Evolutionary conservation across 2,797 vertebrate species (phyloP), one percentile per base, ranked within the genome.

Genomic region (Micropoecilia bifurca): DNA sequence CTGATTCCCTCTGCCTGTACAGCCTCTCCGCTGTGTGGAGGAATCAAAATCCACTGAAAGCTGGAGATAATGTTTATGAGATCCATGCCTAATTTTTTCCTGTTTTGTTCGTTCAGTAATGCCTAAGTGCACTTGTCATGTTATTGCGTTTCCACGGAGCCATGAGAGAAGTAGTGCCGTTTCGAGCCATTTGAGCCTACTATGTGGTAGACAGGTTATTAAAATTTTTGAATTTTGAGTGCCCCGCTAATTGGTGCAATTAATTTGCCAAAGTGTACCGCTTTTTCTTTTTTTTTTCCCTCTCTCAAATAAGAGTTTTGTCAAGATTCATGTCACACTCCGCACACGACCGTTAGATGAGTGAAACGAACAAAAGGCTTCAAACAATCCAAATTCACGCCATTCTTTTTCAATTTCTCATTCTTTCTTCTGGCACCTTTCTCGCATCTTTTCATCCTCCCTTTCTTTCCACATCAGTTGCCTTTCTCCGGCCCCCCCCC

Each of bases 221-320:
- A 84, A 85, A 89, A 89, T 86, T 85, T 85, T 89, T 71, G 75
- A 88, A 88, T 86, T 89, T 81, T 85, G 85, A 94, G 85, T 89
- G 81, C 84, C 80, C 83, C 59, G 12, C 85, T 93, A 92, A 93
- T 92, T 91, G 89, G 85, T 88, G 83, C 85, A 92, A 92, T 93
- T 92, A 93, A 87, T 90, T 93, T 92, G 89, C 86, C 85, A 91
- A 80, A 89, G 59, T 69, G 82, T 76, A 87, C 77, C 77, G 28
- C 53, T 75, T 63, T 85, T 86, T 82, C 45, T 46, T 13, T 76
- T 85, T 87, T 82, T 57, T 50, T 22, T 22, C 0, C 9, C 28
- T 14, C 61, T 76, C 84, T 18, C 28, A 79, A 80, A 83, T 68
- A 28, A 78, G 71, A 25, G 61, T 77, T 88, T 83, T 80, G 85